A percentile compares a stretch with the other conserved stretches of the same genome.
Evolutionary conservation across 2,113 vertebrate species (phyloP).

Genomic region (Callocephalon fimbriatum): DNA sequence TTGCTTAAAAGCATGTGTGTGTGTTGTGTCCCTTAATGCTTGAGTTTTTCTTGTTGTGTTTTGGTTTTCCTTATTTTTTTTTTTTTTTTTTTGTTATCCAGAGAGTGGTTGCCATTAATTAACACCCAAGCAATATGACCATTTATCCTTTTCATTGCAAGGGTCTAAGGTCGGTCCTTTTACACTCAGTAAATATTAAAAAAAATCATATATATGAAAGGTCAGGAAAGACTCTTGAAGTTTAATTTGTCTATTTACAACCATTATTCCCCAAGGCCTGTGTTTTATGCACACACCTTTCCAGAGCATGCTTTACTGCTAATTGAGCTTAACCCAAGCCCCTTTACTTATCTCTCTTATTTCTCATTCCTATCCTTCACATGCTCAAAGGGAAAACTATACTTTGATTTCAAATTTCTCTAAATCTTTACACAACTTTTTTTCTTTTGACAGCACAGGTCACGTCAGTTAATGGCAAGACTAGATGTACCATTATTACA

Average conservation of each 20-base stretch:
- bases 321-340: neutral
- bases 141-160: slow-evolving; percentile 4
- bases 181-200: neutral
- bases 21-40: neutral
- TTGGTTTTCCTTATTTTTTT: neutral
- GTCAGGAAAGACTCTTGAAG: slow-evolving; percentile 1
- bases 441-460: neutral
- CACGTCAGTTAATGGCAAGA: neutral
- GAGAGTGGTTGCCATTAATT: slow-evolving; percentile 18
- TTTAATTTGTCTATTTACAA: slow-evolving; percentile 47
- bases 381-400: neutral
- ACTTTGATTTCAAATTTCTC: neutral
- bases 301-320: neutral
- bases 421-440: neutral
- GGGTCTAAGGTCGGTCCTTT: neutral
- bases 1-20: slow-evolving; percentile 38
- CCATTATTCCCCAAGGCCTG: neutral
- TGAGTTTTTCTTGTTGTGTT: neutral
- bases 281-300: neutral
- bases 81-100: neutral
- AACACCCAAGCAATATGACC: neutral
- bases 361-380: neutral
- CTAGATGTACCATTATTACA: neutral
- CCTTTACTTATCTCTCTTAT: neutral
- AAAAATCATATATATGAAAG: neutral